Conservation (phyloP, 2,888 invertebrate genomes). For the Ophion ellenae region DNA sequence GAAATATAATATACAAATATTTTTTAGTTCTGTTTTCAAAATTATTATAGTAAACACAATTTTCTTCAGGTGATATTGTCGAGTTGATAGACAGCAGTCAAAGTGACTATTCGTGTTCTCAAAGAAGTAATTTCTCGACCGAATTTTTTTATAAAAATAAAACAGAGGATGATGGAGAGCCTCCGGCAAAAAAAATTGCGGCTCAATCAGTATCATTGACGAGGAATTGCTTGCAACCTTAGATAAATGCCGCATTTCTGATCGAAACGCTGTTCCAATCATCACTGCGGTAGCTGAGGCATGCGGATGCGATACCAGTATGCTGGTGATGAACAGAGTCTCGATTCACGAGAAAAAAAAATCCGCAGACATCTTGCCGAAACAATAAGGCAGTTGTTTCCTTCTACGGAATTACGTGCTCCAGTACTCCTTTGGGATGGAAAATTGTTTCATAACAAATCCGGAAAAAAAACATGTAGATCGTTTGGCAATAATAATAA, state of each 20-base stretch:
- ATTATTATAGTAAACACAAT: background rate
- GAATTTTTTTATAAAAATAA: constrained; percentile 16
- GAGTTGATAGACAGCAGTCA: constrained; percentile 29
- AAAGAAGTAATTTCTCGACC: constrained; percentile 22
- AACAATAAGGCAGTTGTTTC: constrained; percentile 38
- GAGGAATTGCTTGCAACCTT: too few relatives aligned
- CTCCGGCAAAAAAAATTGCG: constrained; percentile 49
- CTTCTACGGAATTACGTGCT: constrained; percentile 37
- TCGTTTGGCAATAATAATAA: constrained; percentile 51
- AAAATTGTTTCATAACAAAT: constrained; percentile 40
- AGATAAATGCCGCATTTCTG: too few relatives aligned
- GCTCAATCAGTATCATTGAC: too few relatives aligned
- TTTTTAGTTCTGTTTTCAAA: constrained; percentile 3
- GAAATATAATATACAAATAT: background rate
- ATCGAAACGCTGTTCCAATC: too few relatives aligned
- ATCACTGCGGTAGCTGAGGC: too few relatives aligned
- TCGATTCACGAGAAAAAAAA: constrained; percentile 59
- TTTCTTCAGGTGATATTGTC: constrained; percentile 64
- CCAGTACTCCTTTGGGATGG: constrained; percentile 58
- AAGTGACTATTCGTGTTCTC: constrained; percentile 3
- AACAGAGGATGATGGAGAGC: constrained; percentile 6
- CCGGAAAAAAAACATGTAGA: constrained; percentile 18
- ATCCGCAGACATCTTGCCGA: constrained; percentile 40
- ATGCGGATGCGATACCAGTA: too few relatives aligned
- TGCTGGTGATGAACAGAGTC: too few relatives aligned